phyloP scores from a whole-genome alignment of 2,888 invertebrate species.

The Acronicta alni region DNA sequence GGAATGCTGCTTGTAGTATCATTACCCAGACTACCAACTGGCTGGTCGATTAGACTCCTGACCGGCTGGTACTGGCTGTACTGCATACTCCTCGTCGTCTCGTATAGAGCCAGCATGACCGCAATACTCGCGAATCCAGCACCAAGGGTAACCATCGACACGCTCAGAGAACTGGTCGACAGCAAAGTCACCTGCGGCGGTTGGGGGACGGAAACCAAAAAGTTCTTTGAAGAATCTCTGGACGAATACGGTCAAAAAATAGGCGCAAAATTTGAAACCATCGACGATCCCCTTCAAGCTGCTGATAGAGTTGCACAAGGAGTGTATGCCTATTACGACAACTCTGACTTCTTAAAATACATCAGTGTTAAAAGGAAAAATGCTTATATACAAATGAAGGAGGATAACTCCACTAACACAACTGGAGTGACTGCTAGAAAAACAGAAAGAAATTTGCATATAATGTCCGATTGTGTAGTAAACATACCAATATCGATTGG shows the following conservation, averaged over 20 bases:
- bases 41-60: conserved; percentile 94
- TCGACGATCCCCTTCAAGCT: conserved; percentile 90
- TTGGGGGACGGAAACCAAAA: conserved; percentile 92
- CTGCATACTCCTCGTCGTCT: conserved; percentile 93
- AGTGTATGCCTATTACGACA: conserved; percentile 94
- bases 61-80: conserved; percentile 97
- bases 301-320: conserved; percentile 92
- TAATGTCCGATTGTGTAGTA: conserved; percentile 94
- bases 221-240: conserved; percentile 92
- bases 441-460: conserved; percentile 90
- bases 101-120: conserved; percentile 95
- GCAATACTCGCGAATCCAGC: conserved; percentile 94
- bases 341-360: conserved; percentile 91
- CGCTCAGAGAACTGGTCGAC: conserved; percentile 91
- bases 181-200: conserved; percentile 92
- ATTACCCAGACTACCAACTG: conserved; percentile 92
- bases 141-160: conserved; percentile 94
- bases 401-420: conserved; percentile 62
- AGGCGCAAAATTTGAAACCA: conserved; percentile 91
- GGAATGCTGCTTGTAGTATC: conserved; percentile 95
- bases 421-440: conserved; percentile 50
- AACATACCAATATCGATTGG: conserved; percentile 95
- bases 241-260: conserved; percentile 92
- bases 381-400: conserved; percentile 62
- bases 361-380: conserved; percentile 90